Evolutionary conservation across 2,113 vertebrate genomes (phyloP).

Genomic region (Syngnathus scovelli): DNA sequence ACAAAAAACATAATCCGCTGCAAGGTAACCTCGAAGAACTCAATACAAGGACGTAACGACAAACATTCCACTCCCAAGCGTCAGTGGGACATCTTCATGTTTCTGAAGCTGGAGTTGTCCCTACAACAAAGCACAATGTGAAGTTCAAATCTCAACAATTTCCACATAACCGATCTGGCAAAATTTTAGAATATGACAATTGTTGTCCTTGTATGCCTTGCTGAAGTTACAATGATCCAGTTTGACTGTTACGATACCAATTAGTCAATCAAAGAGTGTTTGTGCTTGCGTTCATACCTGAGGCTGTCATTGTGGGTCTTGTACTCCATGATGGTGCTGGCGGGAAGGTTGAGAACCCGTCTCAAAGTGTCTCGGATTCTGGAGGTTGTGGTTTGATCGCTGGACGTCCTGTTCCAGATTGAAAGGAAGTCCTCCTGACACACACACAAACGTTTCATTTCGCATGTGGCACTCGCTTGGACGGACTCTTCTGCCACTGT

Average conservation of each 20-base stretch:
- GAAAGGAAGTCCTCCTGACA: slow-evolving; percentile 70
- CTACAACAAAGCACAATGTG: slow-evolving; percentile 40
- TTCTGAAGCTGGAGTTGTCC: slow-evolving; percentile 74
- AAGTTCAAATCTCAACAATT: neutral
- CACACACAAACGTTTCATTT: neutral
- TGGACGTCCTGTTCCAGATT: slow-evolving; percentile 71
- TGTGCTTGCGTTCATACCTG: slow-evolving; percentile 46
- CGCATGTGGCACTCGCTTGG: neutral
- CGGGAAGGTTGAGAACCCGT: slow-evolving; percentile 69
- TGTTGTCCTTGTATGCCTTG: too few relatives aligned
- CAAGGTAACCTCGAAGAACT: neutral
- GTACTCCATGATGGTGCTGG: slow-evolving; percentile 75
- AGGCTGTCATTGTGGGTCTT: slow-evolving; percentile 75
- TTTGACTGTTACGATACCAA: too few relatives aligned
- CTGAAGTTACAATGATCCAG: neutral
- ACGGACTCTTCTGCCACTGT: neutral
- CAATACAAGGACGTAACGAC: neutral
- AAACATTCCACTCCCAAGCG: neutral
- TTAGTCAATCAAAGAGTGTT: too few relatives aligned
- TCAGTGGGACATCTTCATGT: slow-evolving; percentile 71
- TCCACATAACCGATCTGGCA: too few relatives aligned
- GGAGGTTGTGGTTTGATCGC: slow-evolving; percentile 67
- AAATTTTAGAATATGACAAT: too few relatives aligned
- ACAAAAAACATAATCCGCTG: neutral
- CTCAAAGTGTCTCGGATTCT: slow-evolving; percentile 72